A percentile compares a stretch with the other conserved stretches of the same genome.
Evolutionary conservation across 2,797 vertebrate genomes (phyloP).

Genomic region (Clarias platycephalus): DNA sequence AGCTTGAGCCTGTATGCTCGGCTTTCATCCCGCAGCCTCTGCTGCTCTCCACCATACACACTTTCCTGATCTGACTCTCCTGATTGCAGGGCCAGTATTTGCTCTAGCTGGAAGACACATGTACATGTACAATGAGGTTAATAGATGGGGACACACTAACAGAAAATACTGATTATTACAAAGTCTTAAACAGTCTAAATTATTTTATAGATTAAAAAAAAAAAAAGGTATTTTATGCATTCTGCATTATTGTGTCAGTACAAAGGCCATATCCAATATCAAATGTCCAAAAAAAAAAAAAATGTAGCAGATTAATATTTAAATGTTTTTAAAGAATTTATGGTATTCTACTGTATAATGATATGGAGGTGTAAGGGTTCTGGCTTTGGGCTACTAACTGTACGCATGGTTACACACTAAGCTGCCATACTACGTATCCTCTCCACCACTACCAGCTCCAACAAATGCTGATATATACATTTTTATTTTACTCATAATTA

Average conservation of each 20-base stretch:
- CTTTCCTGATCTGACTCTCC: conserved; percentile 69
- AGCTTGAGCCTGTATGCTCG: conserved; percentile 71
- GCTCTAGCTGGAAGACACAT: conserved; percentile 69
- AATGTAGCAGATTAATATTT: not conserved
- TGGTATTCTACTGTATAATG: too few relatives aligned
- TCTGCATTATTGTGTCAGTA: not conserved
- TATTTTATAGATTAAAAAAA: not conserved
- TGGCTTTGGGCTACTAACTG: too few relatives aligned
- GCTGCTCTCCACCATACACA: conserved; percentile 53
- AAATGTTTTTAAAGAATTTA: not conserved
- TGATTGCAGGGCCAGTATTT: conserved; percentile 65
- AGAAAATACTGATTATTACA: not conserved
- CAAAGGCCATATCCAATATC: not conserved
- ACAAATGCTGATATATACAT: too few relatives aligned
- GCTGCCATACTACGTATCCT: too few relatives aligned
- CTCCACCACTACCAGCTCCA: too few relatives aligned
- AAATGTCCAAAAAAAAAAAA: not conserved
- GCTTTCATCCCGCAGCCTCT: conserved; percentile 67
- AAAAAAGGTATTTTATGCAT: not conserved
- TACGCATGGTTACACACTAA: too few relatives aligned
- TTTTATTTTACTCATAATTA: too few relatives aligned
- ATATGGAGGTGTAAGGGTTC: too few relatives aligned
- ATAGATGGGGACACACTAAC: not conserved
- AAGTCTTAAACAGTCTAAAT: not conserved
- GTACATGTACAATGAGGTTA: not conserved